phyloP scores from a whole-genome alignment of 2,888 invertebrate species.

The Nomada ruficornis region DNA sequence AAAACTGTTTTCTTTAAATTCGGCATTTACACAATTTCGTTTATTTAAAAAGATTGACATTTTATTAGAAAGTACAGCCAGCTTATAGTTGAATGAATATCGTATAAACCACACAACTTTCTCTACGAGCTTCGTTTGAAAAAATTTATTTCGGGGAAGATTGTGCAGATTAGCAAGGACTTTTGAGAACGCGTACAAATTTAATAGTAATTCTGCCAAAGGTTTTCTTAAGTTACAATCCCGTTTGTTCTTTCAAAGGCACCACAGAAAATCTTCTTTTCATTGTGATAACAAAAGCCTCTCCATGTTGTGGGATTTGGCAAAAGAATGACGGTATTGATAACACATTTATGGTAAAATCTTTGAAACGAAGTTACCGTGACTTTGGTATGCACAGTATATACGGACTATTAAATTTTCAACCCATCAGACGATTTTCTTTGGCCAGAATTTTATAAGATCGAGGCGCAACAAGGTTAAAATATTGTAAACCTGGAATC shows the following conservation, averaged over 20 bases:
- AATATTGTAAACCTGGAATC: too few relatives aligned
- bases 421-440: background rate
- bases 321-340: constrained; percentile 2
- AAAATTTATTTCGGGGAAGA: background rate
- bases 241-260: background rate
- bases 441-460: too few relatives aligned
- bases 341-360: background rate
- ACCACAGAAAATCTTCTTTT: background rate
- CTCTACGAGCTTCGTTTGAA: background rate
- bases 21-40: too few relatives aligned
- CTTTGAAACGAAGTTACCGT: background rate
- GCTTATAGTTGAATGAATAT: too few relatives aligned
- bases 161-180: background rate
- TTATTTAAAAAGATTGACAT: too few relatives aligned
- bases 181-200: background rate
- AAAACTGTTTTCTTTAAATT: too few relatives aligned
- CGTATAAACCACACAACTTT: too few relatives aligned
- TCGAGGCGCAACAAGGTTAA: too few relatives aligned
- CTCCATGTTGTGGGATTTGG: background rate
- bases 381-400: too few relatives aligned
- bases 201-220: too few relatives aligned
- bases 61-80: too few relatives aligned
- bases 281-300: background rate
- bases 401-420: background rate
- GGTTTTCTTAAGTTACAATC: background rate